Base-by-base conservation (phyloP, 2,113 vertebrate genomes). In the Mandrillus leucophaeus region DNA sequence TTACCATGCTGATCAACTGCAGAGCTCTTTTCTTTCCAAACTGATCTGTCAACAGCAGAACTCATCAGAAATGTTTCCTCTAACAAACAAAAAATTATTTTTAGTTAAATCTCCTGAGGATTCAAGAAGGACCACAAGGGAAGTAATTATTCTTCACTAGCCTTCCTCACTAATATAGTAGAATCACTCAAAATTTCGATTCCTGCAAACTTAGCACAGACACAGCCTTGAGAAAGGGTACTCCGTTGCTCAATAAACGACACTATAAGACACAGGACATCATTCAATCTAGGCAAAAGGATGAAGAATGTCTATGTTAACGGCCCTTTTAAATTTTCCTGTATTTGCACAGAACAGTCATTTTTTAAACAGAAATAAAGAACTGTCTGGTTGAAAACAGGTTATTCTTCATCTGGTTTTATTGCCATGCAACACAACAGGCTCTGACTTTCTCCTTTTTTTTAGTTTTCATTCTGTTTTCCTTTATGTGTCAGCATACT, bases 1-100 rank as follows among this genome's bases (percentile, higher is more conserved):
- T 68, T 59, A 86, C 23, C 12, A 92, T 72, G 59, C 1, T 83
- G 59, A 88, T 20, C 68, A 96, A 83, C 35, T 38, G 35, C 68
- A 92, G 27, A 84, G 59, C 70, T 87, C 73, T 82, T 88, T 85
- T 93, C 80, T 45, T 95, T 76, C 64, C 45, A 82, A 95, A 95
- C 7, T 88, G 35, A 84, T 78, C 23, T 91, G 61, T 85, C 35
- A 61, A 94, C n/a, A 84, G 52, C 12, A 88, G 70, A 94, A 76
- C 12, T 11, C 88, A 87, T 57, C 20, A 87, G 75, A 70, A 88
- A 92, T 23, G 27, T n/a, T 79, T 88, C 16, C 61, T 89, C 89
- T 64, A 89, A 96, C 64, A 61, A 86, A 90, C 27, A 61, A 76
- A 93, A 93, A 57, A 32, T 70, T 48, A 61, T 16, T 93, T 88